A percentile compares a stretch with the other conserved stretches of the same genome.
These are phyloP conservation scores for Anolis apletophallus DNA, from an alignment of 2,797 vertebrate genomes.

Conservation along the genomic window DNA sequence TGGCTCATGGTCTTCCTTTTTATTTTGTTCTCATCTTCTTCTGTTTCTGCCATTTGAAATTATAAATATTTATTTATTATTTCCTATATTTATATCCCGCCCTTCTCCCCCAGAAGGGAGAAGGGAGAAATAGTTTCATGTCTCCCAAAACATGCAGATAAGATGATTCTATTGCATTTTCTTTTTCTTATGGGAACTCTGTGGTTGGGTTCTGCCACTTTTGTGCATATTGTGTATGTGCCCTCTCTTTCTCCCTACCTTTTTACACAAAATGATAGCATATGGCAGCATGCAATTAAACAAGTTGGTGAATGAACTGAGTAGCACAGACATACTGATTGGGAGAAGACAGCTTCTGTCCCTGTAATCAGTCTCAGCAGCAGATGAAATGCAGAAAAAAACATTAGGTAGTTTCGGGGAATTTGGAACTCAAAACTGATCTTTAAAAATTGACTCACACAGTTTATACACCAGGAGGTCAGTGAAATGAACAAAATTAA, in stretches of 20 bases:
- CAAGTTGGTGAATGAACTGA: slow-evolving; percentile 76
- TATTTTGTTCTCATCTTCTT: slow-evolving; percentile 49
- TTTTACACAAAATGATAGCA: slow-evolving; percentile 75
- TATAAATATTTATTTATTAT: too few species aligned
- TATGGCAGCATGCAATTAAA: slow-evolving; percentile 76
- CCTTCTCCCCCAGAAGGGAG: too few species aligned
- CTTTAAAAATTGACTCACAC: slow-evolving; percentile 60
- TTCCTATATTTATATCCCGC: too few species aligned
- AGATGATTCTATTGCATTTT: slow-evolving; percentile 28
- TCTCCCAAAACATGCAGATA: slow-evolving; percentile 53
- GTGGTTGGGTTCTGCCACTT: slow-evolving; percentile 67
- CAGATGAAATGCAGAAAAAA: slow-evolving; percentile 64
- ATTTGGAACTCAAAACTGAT: slow-evolving; percentile 64
- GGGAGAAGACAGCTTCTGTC: slow-evolving; percentile 76
- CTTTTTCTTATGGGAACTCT: slow-evolving; percentile 65
- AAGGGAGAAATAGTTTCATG: slow-evolving; percentile 55
- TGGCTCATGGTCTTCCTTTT: slow-evolving; percentile 41
- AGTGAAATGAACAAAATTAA: slow-evolving; percentile 13
- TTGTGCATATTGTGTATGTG: slow-evolving; percentile 66
- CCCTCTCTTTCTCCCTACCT: slow-evolving; percentile 60
- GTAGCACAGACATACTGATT: slow-evolving; percentile 73
- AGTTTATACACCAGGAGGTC: slow-evolving; percentile 23
- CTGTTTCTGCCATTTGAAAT: slow-evolving; percentile 46
- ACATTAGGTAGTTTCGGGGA: slow-evolving; percentile 59
- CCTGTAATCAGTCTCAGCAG: slow-evolving; percentile 71